Percentiles rank a stretch among this genome's conserved stretches.
These are phyloP conservation scores for Luperina testacea DNA, from an alignment of 2,888 invertebrate genomes.

Conservation along the genomic window DNA sequence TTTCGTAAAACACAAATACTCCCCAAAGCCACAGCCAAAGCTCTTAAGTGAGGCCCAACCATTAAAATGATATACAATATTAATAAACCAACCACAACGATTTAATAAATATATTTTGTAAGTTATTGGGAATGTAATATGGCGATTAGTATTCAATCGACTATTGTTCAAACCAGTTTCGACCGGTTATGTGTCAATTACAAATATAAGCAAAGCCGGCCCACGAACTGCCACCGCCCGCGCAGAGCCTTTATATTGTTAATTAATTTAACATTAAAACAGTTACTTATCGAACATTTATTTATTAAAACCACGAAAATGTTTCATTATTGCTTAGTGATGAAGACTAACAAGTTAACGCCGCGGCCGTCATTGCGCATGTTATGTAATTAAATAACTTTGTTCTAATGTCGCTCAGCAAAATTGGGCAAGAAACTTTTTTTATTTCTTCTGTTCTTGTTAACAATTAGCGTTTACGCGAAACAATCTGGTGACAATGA, in stretches of 20 bases:
- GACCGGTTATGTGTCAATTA: slow-evolving; percentile 63
- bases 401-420: slow-evolving; percentile 1
- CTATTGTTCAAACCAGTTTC: slow-evolving; percentile 63
- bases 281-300: slow-evolving; percentile 8
- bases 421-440: slow-evolving; percentile 19
- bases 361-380: neutral
- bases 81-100: slow-evolving; percentile 15
- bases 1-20: neutral
- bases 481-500: slow-evolving; percentile 18
- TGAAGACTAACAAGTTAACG: slow-evolving; percentile 11
- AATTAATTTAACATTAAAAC: slow-evolving; percentile 55
- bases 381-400: neutral
- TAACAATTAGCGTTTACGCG: slow-evolving; percentile 4
- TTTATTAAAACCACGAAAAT: slow-evolving; percentile 13
- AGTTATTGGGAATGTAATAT: slow-evolving; percentile 55
- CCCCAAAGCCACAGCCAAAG: too few species aligned
- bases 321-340: slow-evolving; percentile 10
- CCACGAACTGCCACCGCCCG: slow-evolving; percentile 42
- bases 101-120: slow-evolving; percentile 52
- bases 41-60: neutral
- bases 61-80: slow-evolving; percentile 30
- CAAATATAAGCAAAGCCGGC: slow-evolving; percentile 50
- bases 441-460: neutral
- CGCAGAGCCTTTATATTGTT: slow-evolving; percentile 28
- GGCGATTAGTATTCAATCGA: slow-evolving; percentile 63